Evolutionary conservation across 2,113 vertebrate genomes (phyloP), one percentile per base, ranked within the genome.

Genomic region (Australoheros scitulus): DNA sequence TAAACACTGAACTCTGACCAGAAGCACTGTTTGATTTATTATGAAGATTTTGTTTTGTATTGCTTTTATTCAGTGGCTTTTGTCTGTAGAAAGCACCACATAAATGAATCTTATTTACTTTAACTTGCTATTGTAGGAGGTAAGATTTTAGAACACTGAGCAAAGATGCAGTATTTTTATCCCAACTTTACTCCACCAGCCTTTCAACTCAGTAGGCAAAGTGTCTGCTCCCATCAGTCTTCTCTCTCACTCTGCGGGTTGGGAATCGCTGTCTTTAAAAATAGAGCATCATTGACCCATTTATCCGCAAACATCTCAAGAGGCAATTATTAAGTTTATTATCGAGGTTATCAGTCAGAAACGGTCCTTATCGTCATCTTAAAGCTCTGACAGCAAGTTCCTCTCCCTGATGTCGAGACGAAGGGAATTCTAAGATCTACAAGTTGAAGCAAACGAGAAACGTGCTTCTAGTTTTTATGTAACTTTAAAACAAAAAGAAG

Each of bases 261-360:
- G 79, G 83, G 68, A 91, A 64, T 84, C 17, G 3, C 22, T 60
- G 81, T 34, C 76, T 90, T 84, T 86, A 92, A 90, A 93, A 93
- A 89, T 92, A 91, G 91, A 84, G 82, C 83, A 57, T 80, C 60
- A 38, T 91, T 91, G 90, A 91, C 92, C 92, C 76, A 91, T 72
- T 88, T 92, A 77, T 87, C 68, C 38, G 63, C 61, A 52, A 80
- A 78, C 58, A 85, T 79, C 89, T 83, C 90, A 70, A 6, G 68
- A 80, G 87, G 82, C 24, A 58, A 7, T 87, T 83, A 81, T 65
- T 85, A 77, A 76, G 57, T 87, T 79, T 87, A 52, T 70, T 85
- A 87, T 91, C 41, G 78, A 80, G 87, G 87, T 83, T 82, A 87
- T 89, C 81, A 79, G 78, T 80, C 60, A 76, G 74, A 84, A 68